phyloP scores from a whole-genome alignment of 2,113 vertebrate species.

The Tonatia bakeri region DNA sequence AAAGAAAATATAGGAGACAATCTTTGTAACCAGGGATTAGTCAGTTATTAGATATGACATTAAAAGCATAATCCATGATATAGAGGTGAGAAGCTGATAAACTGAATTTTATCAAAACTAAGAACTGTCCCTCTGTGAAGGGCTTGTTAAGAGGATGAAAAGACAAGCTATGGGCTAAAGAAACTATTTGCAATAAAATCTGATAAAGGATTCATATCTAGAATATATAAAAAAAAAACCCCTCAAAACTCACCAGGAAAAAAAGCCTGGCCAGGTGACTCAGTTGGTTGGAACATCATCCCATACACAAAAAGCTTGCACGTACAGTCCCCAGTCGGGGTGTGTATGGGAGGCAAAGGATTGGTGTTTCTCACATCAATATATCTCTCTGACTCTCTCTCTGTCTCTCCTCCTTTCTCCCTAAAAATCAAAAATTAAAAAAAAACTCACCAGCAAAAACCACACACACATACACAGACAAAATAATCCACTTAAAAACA shows the following conservation, averaged over 20 bases:
- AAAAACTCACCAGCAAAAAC: neutral
- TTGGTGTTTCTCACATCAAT: too few species aligned
- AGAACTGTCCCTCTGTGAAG: neutral
- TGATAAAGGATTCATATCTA: neutral
- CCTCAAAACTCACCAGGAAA: neutral
- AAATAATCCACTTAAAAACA: neutral
- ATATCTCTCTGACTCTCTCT: too few species aligned
- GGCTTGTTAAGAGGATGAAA: neutral
- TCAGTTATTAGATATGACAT: neutral
- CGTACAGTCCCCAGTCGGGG: too few species aligned
- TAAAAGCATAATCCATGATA: neutral
- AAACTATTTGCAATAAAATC: neutral
- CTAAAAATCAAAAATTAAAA: too few species aligned
- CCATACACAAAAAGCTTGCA: too few species aligned
- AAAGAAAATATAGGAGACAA: neutral
- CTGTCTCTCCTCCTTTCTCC: too few species aligned
- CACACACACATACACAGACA: neutral
- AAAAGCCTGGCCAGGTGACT: neutral
- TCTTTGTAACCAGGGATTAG: neutral
- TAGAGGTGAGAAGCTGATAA: neutral
- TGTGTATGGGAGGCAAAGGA: too few species aligned
- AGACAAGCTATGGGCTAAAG: neutral
- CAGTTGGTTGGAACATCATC: too few species aligned
- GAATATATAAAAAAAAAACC: neutral
- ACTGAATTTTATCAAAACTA: neutral